phyloP scores from a whole-genome alignment of 2,888 invertebrate genomes.

The Drosophila anceps region DNA sequence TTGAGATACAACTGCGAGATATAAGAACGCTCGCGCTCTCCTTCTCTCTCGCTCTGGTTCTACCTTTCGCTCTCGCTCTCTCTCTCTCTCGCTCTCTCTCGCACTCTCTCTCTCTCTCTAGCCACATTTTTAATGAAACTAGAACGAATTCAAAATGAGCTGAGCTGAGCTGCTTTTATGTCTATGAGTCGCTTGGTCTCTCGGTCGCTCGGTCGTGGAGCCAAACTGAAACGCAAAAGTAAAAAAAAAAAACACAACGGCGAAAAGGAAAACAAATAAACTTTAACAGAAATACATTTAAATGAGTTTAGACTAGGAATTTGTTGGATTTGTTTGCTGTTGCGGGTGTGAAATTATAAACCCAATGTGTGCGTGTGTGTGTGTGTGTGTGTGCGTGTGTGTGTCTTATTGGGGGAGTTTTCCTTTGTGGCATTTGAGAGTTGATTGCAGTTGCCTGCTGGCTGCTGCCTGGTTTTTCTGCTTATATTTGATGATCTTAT shows the following conservation, averaged over 20 bases:
- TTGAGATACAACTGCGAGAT: slow-evolving; percentile 42
- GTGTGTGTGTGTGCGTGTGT: background rate
- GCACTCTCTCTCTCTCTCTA: slow-evolving; percentile 13
- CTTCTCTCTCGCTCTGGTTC: background rate
- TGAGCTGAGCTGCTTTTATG: slow-evolving; percentile 42
- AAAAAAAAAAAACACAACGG: slow-evolving; percentile 5
- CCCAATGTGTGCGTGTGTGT: slow-evolving; percentile 15
- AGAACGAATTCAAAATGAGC: slow-evolving; percentile 66
- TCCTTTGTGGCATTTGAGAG: slow-evolving; percentile 9
- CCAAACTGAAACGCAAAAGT: slow-evolving; percentile 6
- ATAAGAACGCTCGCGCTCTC: slow-evolving; percentile 23
- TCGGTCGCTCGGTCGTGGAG: slow-evolving; percentile 29
- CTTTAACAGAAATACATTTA: slow-evolving; percentile 48
- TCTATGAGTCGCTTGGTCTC: slow-evolving; percentile 40
- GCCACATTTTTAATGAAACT: slow-evolving; percentile 62
- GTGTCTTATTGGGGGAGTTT: slow-evolving; percentile 16
- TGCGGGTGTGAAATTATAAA: slow-evolving; percentile 61
- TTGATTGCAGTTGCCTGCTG: background rate
- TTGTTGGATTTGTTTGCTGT: slow-evolving; percentile 22
- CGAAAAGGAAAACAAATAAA: slow-evolving; percentile 7
- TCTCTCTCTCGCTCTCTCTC: slow-evolving; percentile 6
- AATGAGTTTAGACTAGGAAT: slow-evolving; percentile 22
- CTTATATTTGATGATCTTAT: slow-evolving; percentile 58
- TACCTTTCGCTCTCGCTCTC: background rate
- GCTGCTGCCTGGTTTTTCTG: slow-evolving; percentile 18